Evolutionary conservation across 2,113 vertebrate species (phyloP).

Genomic region (Madoqua kirkii): DNA sequence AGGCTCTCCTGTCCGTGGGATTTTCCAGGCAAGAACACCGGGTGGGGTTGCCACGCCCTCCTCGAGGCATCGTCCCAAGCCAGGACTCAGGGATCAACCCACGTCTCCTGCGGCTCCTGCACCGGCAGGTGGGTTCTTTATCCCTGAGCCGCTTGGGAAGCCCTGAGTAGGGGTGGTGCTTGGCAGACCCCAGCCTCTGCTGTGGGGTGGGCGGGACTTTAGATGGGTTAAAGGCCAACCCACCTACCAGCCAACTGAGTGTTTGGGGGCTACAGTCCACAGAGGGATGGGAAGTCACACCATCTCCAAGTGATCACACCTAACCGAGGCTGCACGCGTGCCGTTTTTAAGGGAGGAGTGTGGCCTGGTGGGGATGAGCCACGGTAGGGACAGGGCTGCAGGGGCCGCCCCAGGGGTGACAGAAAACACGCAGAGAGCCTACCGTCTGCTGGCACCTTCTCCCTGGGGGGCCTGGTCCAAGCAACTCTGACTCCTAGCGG

Average conservation of each 20-base stretch:
- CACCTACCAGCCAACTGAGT: not conserved
- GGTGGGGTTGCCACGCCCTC: not conserved
- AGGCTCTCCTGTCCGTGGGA: not conserved
- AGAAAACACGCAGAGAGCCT: not conserved
- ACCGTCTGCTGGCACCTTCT: not conserved
- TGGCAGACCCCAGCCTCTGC: not conserved
- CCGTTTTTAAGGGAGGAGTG: fast-evolving
- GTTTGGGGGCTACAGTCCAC: not conserved
- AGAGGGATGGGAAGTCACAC: not conserved
- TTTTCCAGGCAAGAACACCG: not conserved
- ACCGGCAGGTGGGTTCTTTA: not conserved
- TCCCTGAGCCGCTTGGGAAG: not conserved
- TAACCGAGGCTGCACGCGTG: not conserved
- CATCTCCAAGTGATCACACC: not conserved
- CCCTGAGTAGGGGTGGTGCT: not conserved
- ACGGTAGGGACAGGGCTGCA: fast-evolving
- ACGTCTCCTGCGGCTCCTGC: not conserved
- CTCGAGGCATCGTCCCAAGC: not conserved
- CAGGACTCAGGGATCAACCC: not conserved
- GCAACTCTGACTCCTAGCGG: not conserved
- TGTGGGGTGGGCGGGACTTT: fast-evolving
- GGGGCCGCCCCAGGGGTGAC: not conserved
- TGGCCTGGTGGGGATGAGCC: fast-evolving
- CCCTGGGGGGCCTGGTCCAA: not conserved
- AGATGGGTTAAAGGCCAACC: not conserved